phyloP scores from a whole-genome alignment of 2,113 vertebrate species.

The Percopsis transmontana region DNA sequence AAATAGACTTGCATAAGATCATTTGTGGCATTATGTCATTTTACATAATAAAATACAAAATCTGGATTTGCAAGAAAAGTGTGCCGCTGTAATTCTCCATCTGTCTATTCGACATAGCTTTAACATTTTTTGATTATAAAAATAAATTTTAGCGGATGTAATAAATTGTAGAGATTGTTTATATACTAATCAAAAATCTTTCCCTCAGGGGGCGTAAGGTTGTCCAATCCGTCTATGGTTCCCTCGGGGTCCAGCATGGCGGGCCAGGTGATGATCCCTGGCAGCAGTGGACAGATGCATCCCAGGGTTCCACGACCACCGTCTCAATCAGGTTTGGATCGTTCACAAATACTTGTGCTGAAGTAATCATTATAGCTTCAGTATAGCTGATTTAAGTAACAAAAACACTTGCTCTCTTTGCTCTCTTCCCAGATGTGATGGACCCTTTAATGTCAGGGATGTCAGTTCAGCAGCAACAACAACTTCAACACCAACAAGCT shows the following conservation, averaged over 20 bases:
- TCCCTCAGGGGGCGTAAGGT: constrained; percentile 74
- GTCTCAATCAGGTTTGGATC: constrained; percentile 86
- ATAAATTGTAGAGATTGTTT: background rate
- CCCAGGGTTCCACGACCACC: constrained; percentile 86
- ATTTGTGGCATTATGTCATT: no score
- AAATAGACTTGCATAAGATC: no score
- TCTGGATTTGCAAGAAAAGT: no score
- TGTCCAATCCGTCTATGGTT: constrained; percentile 91
- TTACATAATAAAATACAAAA: no score
- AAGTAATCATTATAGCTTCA: background rate
- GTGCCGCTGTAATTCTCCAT: no score
- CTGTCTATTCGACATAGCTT: background rate
- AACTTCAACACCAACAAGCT: constrained; percentile 84
- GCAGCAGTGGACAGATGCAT: constrained; percentile 87
- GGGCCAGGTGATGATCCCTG: constrained; percentile 83
- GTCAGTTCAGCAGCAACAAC: constrained; percentile 82
- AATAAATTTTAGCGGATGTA: background rate
- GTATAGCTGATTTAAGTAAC: background rate
- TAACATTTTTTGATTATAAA: no score
- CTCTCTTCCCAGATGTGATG: constrained; percentile 82
- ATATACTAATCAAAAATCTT: constrained; percentile 14
- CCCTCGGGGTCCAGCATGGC: constrained; percentile 84
- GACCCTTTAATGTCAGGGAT: constrained; percentile 92
- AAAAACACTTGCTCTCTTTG: background rate
- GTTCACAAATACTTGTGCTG: constrained; percentile 12